Conservation (phyloP, 2,113 vertebrate species). For the Rhombomys opimus region DNA sequence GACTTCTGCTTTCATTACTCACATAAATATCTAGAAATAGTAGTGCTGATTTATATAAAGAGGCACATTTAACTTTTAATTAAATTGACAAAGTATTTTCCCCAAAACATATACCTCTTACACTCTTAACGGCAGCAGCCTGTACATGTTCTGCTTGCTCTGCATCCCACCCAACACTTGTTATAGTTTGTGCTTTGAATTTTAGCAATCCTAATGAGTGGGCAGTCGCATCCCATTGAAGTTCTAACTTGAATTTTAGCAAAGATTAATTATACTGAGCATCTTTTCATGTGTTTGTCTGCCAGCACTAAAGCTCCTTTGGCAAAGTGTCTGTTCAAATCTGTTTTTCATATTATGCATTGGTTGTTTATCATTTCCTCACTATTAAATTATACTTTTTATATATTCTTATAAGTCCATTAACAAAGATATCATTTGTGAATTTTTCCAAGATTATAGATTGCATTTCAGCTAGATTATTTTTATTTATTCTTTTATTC, state of each 20-base stretch:
- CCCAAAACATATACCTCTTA: background rate
- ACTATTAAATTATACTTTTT: background rate
- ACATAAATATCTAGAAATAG: background rate
- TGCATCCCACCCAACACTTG: background rate
- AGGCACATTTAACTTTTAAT: slow-evolving; percentile 23
- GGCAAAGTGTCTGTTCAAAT: background rate
- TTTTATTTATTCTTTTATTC: background rate
- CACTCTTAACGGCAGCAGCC: background rate
- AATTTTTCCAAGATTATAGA: background rate
- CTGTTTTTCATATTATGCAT: slow-evolving; percentile 6
- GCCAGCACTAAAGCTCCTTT: background rate
- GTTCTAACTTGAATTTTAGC: slow-evolving; percentile 11
- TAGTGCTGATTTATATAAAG: background rate
- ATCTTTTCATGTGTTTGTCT: background rate
- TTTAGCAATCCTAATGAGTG: background rate
- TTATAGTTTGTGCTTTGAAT: background rate
- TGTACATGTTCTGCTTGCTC: background rate
- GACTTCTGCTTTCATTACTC: background rate
- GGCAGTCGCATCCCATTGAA: background rate
- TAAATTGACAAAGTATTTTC: slow-evolving; percentile 29
- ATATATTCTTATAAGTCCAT: background rate
- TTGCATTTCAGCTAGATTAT: background rate
- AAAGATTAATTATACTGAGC: background rate
- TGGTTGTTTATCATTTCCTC: slow-evolving; percentile 19
- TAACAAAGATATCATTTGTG: slow-evolving; percentile 34